These are phyloP conservation scores for Chaetodon auriga DNA, from an alignment of 2,113 vertebrate species.

Conservation along the genomic window DNA sequence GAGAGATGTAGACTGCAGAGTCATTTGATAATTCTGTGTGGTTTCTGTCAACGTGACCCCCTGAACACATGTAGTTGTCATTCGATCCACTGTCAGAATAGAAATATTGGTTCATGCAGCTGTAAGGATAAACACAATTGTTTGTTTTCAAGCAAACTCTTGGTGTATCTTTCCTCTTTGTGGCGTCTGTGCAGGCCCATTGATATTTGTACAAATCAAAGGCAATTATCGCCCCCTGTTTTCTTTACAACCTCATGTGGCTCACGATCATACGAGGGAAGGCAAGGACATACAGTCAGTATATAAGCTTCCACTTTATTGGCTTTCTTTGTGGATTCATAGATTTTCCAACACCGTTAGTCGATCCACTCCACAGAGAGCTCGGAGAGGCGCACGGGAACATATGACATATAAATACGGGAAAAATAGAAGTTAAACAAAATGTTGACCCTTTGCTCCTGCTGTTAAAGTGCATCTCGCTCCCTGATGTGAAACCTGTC, in stretches of 20 bases:
- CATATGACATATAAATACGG: conserved; percentile 1
- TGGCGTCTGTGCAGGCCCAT: background rate
- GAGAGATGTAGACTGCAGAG: background rate
- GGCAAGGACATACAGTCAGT: background rate
- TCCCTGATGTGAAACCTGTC: background rate
- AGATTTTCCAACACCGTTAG: background rate
- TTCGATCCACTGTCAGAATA: too few relatives aligned
- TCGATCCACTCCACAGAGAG: background rate
- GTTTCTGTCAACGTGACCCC: background rate
- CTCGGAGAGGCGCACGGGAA: background rate
- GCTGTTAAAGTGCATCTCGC: conserved; percentile 1
- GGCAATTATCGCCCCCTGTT: background rate
- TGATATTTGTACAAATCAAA: background rate
- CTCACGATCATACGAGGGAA: background rate
- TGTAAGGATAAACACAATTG: background rate
- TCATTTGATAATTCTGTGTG: background rate
- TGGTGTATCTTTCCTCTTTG: background rate
- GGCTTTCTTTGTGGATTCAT: conserved; percentile 8
- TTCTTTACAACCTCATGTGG: background rate
- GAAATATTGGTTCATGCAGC: background rate
- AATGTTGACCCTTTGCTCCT: conserved; percentile 1
- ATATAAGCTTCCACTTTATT: background rate
- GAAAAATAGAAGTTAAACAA: conserved; percentile 16
- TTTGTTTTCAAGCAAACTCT: background rate
- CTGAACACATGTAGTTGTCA: background rate